Evolutionary conservation across 2,113 vertebrate species (phyloP), one percentile per base, ranked within the genome.

Genomic region (Gnathonemus longibarbis): DNA sequence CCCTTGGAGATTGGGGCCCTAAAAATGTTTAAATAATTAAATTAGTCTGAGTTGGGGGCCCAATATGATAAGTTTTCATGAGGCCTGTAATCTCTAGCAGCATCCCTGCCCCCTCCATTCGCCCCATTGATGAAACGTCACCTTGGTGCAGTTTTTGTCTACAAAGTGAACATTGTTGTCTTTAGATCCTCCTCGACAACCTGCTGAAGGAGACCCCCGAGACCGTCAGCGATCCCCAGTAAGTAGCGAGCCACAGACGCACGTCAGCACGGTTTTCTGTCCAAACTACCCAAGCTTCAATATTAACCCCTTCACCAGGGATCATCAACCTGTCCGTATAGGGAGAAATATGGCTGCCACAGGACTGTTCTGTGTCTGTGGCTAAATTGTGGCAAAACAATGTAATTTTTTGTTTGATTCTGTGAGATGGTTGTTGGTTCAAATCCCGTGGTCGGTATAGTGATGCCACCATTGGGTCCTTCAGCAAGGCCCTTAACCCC

Each of bases 141-240:
- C 48, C 49, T 52, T 53, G 27, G 48, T 87, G 19, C 11, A 5
- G 6, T 53, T 87, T 31, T 27, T 53, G 39, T 13, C 62, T 89
- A 49, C 45, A 77, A 27, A 10, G 3, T 70, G 35, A 39, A 0
- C 46, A 46, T 84, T 85, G 2, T 49, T 58, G 17, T 92, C 93
- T 17, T 11, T 88, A 99, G 98, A 97, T 99, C 4, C 95, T 99
- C 88, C 97, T 98, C 77, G 98, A 99, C 95, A 96, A 97, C 92
- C 95, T 99, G 93, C 90, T 98, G 90, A 99, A 99, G 91, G 98
- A 99, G 95, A 99, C 98, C 0, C 95, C 98, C 0, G 96, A 98
- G 92, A 98, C 98, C 0, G 95, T 99, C 89, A 99, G 98, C 91
- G 98, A 99, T 91, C 96, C 97, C 35, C 98, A 98, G 98, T 99